Base-by-base conservation (phyloP, 2,797 vertebrate genomes). In the Miichthys miiuy region DNA sequence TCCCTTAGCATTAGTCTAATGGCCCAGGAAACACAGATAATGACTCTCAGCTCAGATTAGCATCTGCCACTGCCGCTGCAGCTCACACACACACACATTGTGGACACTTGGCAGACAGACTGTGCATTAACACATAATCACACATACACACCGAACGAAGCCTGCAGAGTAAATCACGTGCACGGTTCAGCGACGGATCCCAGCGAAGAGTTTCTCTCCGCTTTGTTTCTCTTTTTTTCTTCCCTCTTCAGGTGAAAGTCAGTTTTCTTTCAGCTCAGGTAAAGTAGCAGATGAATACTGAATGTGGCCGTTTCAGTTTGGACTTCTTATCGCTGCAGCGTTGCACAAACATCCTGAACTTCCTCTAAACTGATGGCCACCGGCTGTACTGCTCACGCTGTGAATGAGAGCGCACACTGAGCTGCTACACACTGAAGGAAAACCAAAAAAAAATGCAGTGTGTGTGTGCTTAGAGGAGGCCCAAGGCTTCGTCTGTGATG, bases 1-100 rank as follows among this genome's bases (percentile, higher is more conserved):
- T 93, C 86, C 89, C 78, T 87, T 85, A 91, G 89, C 88, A 90
- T 91, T 91, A 91, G 82, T 90, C 85, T 94, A 94, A 94, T 94
- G 88, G 91, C 75, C 80, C 90, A 89, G 90, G 91, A 91, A 92
- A 90, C 73, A 72, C 85, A 70, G 83, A 89, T 92, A 94, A 93
- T 92, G 90, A 90, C 83, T 92, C 84, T 91, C 87, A 83, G 75
- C 82, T 68, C 79, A 91, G 90, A 94, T 94, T 92, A 93, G 80
- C 81, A 88, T 92, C 89, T 87, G 77, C 74, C 67, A 62, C 71
- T 62, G 78, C 76, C 18, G 30, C 78, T 42, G 25, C 67, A 20
- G 38, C 82, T 48, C 55, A 64, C 75, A 70, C 57, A 77, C 18
- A 20, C 44, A 44, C 18, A 20, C 44, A 44, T 16, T 51, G 71